Conservation (phyloP, 1,140 invertebrate species). For the Caenorhabditis latens region DNA sequence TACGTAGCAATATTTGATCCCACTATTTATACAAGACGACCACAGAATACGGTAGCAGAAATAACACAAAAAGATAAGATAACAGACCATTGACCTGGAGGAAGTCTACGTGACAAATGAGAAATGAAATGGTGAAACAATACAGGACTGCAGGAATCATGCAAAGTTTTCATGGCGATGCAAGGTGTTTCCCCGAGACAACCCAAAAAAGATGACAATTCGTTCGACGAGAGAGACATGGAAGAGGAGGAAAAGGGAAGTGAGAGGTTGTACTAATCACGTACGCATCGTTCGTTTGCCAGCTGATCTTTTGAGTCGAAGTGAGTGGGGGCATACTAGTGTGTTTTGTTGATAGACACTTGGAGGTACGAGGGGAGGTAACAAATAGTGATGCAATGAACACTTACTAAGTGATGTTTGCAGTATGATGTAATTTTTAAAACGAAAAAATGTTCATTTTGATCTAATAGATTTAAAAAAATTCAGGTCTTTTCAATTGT, state of each 20-base stretch:
- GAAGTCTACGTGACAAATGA: constrained; percentile 25
- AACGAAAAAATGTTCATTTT: too few relatives aligned
- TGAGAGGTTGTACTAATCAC: constrained; percentile 30
- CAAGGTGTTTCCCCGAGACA: not conserved
- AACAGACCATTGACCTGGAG: not conserved
- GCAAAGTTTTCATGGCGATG: not conserved
- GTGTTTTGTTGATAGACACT: constrained; percentile 48
- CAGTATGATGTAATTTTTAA: not conserved
- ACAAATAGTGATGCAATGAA: not conserved
- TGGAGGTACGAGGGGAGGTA: not conserved
- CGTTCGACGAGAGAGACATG: not conserved
- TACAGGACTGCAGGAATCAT: not conserved
- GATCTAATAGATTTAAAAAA: too few relatives aligned
- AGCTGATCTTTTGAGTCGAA: constrained; percentile 42
- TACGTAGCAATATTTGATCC: not conserved
- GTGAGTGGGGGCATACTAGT: not conserved
- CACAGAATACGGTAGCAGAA: not conserved
- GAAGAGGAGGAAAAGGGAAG: not conserved
- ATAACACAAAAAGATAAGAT: constrained; percentile 13
- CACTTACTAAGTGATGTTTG: not conserved
- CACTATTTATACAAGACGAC: not conserved
- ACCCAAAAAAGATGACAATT: constrained; percentile 7
- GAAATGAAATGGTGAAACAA: constrained; percentile 1
- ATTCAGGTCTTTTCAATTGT: too few relatives aligned
- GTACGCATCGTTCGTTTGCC: constrained; percentile 5